phyloP scores from a whole-genome alignment of 2,888 invertebrate species.

The Conomelus anceps region DNA sequence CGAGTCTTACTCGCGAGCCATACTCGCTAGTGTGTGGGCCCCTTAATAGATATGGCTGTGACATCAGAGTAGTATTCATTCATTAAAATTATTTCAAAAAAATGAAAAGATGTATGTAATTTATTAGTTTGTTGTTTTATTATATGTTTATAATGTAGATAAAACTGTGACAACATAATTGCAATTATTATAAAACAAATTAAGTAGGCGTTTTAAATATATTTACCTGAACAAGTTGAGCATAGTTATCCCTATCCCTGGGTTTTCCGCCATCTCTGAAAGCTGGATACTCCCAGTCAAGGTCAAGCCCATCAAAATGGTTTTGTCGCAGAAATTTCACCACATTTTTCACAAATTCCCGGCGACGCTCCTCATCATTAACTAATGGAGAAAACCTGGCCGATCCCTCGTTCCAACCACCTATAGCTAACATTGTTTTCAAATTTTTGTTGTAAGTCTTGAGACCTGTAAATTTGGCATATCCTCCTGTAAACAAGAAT shows the following conservation, averaged over 20 bases:
- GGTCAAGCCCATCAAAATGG: conserved; percentile 86
- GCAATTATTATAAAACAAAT: too few species aligned
- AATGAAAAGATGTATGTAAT: too few species aligned
- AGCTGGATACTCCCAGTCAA: conserved; percentile 87
- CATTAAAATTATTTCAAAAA: too few species aligned
- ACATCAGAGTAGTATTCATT: too few species aligned
- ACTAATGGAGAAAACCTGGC: conserved; percentile 83
- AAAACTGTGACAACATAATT: too few species aligned
- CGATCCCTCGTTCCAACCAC: conserved; percentile 92
- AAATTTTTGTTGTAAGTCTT: conserved; percentile 88
- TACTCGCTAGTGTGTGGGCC: too few species aligned
- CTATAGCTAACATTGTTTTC: conserved; percentile 85
- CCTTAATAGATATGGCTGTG: too few species aligned
- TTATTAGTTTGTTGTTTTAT: background rate
- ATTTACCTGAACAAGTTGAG: conserved; percentile 67
- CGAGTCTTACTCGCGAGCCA: too few species aligned
- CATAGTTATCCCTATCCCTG: conserved; percentile 80
- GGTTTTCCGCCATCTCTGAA: conserved; percentile 63
- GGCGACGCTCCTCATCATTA: conserved; percentile 65
- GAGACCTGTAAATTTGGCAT: conserved; percentile 86
- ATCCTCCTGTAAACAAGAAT: conserved; percentile 61
- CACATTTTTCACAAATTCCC: conserved; percentile 74
- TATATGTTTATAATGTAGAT: too few species aligned
- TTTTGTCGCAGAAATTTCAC: conserved; percentile 83
- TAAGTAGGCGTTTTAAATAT: background rate